A percentile compares a stretch with the other conserved stretches of the same genome.
These are phyloP conservation scores for Diuraphis noxia DNA, from an alignment of 1,140 invertebrate species.

Conservation along the genomic window DNA sequence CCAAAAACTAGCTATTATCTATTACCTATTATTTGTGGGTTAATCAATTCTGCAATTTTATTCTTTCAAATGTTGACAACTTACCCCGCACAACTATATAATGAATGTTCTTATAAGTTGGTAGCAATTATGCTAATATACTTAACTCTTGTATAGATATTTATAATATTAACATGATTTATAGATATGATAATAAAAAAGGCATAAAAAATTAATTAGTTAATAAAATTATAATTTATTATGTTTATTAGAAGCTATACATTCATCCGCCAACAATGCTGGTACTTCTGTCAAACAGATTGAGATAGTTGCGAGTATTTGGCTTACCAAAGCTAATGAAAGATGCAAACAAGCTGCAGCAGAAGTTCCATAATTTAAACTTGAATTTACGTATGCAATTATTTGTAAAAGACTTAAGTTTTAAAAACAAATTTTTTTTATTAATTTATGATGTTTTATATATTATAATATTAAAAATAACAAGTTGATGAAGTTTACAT, in stretches of 20 bases:
- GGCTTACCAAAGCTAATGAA: not conserved
- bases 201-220: not conserved
- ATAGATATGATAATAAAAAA: not conserved
- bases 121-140: too few relatives aligned
- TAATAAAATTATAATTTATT: not conserved
- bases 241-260: not conserved
- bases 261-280: not conserved
- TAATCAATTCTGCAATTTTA: not conserved
- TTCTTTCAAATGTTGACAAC: not conserved
- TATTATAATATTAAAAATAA: too few relatives aligned
- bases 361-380: too few relatives aligned
- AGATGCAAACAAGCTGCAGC: not conserved
- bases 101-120: too few relatives aligned
- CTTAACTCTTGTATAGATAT: too few relatives aligned
- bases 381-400: not conserved
- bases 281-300: not conserved
- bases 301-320: not conserved
- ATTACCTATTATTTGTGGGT: not conserved
- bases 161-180: not conserved
- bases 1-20: too few relatives aligned
- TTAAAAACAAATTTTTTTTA: too few relatives aligned
- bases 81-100: not conserved
- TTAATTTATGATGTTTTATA: too few relatives aligned
- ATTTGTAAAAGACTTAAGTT: not conserved
- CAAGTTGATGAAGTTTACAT: too few relatives aligned